Evolutionary conservation across 2,113 vertebrate species (phyloP), one percentile per base, ranked within the genome.

Genomic region (Pterophyllum scalare): DNA sequence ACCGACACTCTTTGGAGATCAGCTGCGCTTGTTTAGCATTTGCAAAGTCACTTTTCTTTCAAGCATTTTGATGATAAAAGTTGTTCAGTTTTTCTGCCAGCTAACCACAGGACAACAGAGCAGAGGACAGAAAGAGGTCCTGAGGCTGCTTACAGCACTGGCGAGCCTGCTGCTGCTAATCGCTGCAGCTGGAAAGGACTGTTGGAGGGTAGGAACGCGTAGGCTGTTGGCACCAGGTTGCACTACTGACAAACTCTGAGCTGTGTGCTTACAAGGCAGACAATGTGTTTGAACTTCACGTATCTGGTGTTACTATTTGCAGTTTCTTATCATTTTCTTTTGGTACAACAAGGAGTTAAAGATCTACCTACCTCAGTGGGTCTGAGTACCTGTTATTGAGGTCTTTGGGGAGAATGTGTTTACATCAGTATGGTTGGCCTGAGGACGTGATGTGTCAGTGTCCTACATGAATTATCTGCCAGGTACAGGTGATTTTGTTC

Each of bases 131-230:
- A 49, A 38, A n/a, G 87, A 88, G 40, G 75, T 87, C 64, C 38
- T 84, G 83, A 46, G 79, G 70, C 81, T 90, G 74, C 65, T 81
- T 24, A 46, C 83, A 35, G 89, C n/a, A 13, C 24, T 88, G 28
- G 62, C 76, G 56, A 87, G 77, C 22, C 54, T 79, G 59, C 49
- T 76, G 49, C 84, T 90, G 62, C 78, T 93, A 28, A 79, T 91
- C 77, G 22, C 84, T 81, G 82, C 88, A 64, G 75, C 84, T 78
- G 60, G 76, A 61, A 90, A 90, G 56, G 87, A 92, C 82, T 90
- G 91, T 75, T 92, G 83, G 90, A 91, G 87, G 89, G 80, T 85
- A 91, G 88, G 82, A 87, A 49, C 57, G 3, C 5, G 9, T 54
- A 72, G 17, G 26, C 49, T 46, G 33, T 26, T 57, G 12, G 14